A percentile compares a stretch with the other conserved stretches of the same genome.
These are phyloP conservation scores for Aradophagus sp. DNA, from an alignment of 1,140 invertebrate genomes.

Conservation along the genomic window DNA sequence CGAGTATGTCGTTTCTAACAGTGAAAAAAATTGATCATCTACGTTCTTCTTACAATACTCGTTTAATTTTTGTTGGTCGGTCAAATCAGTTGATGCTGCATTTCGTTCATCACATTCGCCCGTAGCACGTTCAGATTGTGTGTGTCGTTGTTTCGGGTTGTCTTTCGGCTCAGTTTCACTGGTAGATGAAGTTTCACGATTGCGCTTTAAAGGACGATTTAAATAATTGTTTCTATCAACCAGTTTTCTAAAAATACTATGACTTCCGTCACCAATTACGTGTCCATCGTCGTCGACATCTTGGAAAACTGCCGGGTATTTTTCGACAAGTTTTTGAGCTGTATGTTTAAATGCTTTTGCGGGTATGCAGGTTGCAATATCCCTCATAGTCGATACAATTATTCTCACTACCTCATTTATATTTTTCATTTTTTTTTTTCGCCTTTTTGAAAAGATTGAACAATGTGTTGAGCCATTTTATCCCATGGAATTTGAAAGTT, in stretches of 20 bases:
- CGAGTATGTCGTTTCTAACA: conserved; percentile 4
- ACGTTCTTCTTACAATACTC: background rate
- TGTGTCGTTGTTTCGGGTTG: background rate
- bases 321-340: background rate
- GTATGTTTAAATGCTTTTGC: conserved; percentile 10
- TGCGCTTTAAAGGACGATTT: background rate
- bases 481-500: too few relatives aligned
- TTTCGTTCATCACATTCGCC: background rate
- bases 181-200: background rate
- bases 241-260: conserved; percentile 6
- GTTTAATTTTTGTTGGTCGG: conserved; percentile 6
- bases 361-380: conserved; percentile 1
- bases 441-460: conserved; percentile 8
- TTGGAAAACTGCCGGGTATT: conserved; percentile 7
- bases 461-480: background rate
- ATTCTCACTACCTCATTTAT: conserved; percentile 1
- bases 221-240: conserved; percentile 17
- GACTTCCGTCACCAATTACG: conserved; percentile 2
- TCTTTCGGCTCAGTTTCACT: background rate
- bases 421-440: background rate
- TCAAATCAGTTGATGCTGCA: background rate
- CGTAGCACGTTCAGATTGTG: conserved; percentile 1
- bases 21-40: conserved; percentile 1
- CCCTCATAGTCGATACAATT: conserved; percentile 2
- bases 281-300: conserved; percentile 10